Evolutionary conservation across 1,140 invertebrate species (phyloP).

Genomic region (Drosophila quadrilineata): DNA sequence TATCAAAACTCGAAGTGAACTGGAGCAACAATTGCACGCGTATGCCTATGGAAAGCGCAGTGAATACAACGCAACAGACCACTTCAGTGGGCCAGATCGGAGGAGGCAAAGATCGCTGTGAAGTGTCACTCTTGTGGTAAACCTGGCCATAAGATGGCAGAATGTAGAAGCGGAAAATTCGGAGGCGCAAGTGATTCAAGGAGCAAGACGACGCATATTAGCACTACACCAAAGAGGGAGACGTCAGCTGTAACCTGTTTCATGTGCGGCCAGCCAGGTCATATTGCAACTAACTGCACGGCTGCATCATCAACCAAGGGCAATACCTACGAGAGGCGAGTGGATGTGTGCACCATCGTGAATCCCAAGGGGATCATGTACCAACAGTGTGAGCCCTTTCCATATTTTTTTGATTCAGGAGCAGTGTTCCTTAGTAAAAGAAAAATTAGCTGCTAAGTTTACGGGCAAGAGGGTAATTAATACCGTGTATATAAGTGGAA

Average conservation of each 20-base stretch:
- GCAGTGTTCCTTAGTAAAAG: constrained; percentile 1
- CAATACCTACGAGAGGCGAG: neutral
- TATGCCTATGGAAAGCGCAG: constrained; percentile 21
- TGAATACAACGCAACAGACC: neutral
- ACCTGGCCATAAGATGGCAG: constrained; percentile 1
- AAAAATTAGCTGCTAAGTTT: constrained; percentile 11
- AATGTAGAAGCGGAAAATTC: neutral
- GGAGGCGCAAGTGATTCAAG: neutral
- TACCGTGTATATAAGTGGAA: constrained; percentile 2
- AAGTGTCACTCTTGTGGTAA: constrained; percentile 1
- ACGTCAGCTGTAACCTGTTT: neutral
- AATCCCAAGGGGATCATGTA: neutral
- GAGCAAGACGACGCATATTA: neutral
- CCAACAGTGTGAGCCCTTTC: constrained; percentile 3
- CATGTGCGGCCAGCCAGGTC: constrained; percentile 2
- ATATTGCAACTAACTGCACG: too few species aligned
- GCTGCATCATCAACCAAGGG: too few species aligned
- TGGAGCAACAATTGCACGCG: constrained; percentile 20
- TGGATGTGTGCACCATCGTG: neutral
- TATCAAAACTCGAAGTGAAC: constrained; percentile 10
- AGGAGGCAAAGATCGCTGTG: constrained; percentile 4
- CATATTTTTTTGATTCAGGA: constrained; percentile 1
- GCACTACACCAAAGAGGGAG: neutral
- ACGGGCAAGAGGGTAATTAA: neutral
- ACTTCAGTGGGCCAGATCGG: neutral